Percentiles rank a stretch among this genome's conserved stretches.
Evolutionary conservation across 2,113 vertebrate genomes (phyloP).

Genomic region (Alaudala cheleensis): DNA sequence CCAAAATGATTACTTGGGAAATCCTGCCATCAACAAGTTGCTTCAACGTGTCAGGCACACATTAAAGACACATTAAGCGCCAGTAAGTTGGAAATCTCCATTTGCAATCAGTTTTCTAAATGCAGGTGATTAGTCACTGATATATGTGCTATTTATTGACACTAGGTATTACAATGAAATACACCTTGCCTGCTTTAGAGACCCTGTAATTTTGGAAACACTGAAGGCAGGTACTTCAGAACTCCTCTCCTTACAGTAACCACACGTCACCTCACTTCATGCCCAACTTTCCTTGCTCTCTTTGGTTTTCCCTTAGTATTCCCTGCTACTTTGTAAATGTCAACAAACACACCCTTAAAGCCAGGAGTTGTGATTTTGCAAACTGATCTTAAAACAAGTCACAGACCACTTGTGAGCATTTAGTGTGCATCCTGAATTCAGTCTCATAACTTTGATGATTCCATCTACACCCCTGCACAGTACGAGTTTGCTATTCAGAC

Average conservation of each 20-base stretch:
- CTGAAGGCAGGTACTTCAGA: background rate
- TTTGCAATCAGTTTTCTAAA: background rate
- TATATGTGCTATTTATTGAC: background rate
- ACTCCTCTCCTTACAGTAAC: background rate
- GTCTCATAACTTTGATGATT: background rate
- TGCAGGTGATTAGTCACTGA: background rate
- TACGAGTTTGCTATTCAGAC: background rate
- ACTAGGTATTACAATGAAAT: background rate
- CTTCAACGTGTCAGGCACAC: background rate
- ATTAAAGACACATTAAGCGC: background rate
- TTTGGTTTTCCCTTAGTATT: background rate
- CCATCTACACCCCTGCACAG: background rate
- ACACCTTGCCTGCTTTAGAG: background rate
- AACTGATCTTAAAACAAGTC: background rate
- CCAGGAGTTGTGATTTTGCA: background rate
- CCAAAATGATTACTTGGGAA: background rate
- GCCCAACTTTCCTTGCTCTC: background rate
- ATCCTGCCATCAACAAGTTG: background rate
- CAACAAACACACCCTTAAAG: background rate
- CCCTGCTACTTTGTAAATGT: background rate
- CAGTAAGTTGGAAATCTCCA: background rate
- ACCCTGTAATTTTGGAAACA: background rate
- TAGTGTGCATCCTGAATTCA: background rate
- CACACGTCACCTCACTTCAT: rapidly evolving
- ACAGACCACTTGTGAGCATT: background rate